Evolutionary conservation across 2,113 vertebrate genomes (phyloP).

Genomic region (Seriola aureovittata): DNA sequence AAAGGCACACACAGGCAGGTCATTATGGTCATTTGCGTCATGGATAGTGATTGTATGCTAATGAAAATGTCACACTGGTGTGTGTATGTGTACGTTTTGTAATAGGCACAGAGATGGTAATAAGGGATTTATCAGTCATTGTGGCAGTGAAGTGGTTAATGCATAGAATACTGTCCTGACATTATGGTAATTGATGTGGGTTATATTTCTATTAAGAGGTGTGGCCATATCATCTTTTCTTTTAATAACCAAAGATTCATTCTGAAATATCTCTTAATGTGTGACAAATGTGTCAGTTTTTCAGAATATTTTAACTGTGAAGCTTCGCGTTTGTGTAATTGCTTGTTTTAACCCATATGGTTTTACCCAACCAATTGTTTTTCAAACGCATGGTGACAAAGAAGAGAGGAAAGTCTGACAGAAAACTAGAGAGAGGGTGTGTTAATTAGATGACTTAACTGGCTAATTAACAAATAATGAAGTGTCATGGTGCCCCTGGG

Average conservation of each 20-base stretch:
- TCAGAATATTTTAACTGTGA: conserved; percentile 1
- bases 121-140: conserved; percentile 46
- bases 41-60: conserved; percentile 42
- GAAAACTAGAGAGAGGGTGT: conserved; percentile 56
- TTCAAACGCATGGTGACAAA: conserved; percentile 34
- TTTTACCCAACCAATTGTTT: conserved; percentile 37
- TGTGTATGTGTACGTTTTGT: conserved; percentile 22
- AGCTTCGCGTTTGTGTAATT: conserved; percentile 25
- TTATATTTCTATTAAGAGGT: conserved; percentile 30
- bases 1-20: neutral
- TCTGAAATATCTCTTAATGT: conserved; percentile 11
- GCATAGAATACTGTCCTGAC: neutral
- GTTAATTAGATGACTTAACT: conserved; percentile 78
- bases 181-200: conserved; percentile 42
- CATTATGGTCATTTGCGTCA: conserved; percentile 52
- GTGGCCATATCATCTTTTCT: conserved; percentile 13
- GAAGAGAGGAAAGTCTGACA: conserved; percentile 49
- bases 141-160: conserved; percentile 25
- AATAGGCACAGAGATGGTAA: conserved; percentile 37
- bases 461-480: conserved; percentile 78
- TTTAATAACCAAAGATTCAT: neutral
- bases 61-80: conserved; percentile 18
- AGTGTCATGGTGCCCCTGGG: conserved; percentile 70
- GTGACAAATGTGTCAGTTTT: neutral
- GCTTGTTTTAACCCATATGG: conserved; percentile 23